A percentile compares a stretch with the other conserved stretches of the same genome.
These are phyloP conservation scores for Pampusana beccarii DNA, from an alignment of 2,113 vertebrate genomes.

Conservation along the genomic window DNA sequence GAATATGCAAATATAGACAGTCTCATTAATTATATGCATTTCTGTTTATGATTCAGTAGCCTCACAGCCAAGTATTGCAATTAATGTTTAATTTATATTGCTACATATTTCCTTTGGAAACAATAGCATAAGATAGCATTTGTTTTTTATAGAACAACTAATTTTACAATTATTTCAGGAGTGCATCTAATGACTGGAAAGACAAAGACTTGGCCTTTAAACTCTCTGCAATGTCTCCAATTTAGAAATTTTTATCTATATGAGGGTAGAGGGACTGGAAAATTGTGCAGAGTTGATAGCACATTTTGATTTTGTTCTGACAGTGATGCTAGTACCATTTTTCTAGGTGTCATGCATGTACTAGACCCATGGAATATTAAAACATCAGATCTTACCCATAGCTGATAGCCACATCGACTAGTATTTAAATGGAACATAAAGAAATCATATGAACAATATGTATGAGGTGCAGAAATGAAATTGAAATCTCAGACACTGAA, in stretches of 20 bases:
- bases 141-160: neutral
- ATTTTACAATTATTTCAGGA: neutral
- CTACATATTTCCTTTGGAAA: neutral
- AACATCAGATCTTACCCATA: neutral
- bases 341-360: neutral
- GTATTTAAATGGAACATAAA: neutral
- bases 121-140: neutral
- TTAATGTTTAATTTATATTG: neutral
- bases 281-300: neutral
- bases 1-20: neutral
- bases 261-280: neutral
- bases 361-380: neutral
- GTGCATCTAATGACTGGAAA: neutral
- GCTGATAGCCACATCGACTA: neutral
- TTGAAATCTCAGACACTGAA: neutral
- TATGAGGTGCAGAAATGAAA: neutral
- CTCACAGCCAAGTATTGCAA: neutral
- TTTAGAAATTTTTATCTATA: neutral
- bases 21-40: conserved; percentile 2
- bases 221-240: accelerated
- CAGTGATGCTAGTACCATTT: neutral
- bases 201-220: neutral
- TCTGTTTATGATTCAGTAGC: neutral
- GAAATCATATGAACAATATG: neutral
- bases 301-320: neutral